Conservation (phyloP, 2,888 invertebrate genomes). For the Ptychoptera albimana region DNA sequence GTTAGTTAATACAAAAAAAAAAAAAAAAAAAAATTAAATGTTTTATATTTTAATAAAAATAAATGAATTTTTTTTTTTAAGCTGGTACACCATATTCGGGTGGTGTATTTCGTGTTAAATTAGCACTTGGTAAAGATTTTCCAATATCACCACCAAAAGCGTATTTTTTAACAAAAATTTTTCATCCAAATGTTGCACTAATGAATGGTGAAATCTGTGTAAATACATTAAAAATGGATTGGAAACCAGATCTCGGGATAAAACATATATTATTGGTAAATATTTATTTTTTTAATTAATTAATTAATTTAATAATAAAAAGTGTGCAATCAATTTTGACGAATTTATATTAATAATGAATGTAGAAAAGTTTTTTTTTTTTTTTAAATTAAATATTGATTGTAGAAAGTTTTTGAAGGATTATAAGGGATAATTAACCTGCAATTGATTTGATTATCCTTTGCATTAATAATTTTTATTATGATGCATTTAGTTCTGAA, state of each 20-base stretch:
- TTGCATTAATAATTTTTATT: no score
- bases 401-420: no score
- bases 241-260: conserved; percentile 90
- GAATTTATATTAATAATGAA: no score
- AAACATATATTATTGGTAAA: conserved; percentile 79
- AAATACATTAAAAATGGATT: conserved; percentile 89
- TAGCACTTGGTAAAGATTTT: conserved; percentile 83
- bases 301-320: no score
- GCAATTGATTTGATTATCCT: no score
- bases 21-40: neutral
- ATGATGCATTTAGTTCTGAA: neutral
- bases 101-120: conserved; percentile 77
- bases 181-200: conserved; percentile 86
- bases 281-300: conserved; percentile 9
- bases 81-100: conserved; percentile 85
- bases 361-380: no score
- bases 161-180: conserved; percentile 85
- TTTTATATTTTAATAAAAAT: conserved; percentile 1
- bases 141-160: conserved; percentile 86
- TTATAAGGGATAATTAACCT: no score
- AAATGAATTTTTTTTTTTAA: conserved; percentile 19
- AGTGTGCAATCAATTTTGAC: no score
- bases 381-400: no score
- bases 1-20: conserved; percentile 26
- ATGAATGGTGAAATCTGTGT: conserved; percentile 91